These are phyloP conservation scores for Anoncus sp. DNA, from an alignment of 2,888 invertebrate genomes.

Conservation along the genomic window DNA sequence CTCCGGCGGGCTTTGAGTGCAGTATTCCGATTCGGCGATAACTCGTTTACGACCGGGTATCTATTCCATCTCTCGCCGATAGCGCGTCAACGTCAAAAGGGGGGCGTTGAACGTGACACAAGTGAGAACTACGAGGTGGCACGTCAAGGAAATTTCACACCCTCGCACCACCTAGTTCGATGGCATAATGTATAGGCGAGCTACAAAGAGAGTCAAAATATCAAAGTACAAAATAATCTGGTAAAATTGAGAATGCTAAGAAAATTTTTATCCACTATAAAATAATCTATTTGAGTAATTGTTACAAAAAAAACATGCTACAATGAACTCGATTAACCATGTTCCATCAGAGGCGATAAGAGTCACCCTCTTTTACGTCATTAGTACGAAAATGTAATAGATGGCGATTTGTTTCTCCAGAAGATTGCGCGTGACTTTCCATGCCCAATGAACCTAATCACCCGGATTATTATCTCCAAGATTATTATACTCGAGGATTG, in stretches of 20 bases:
- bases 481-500: background rate
- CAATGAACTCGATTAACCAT: too few species aligned
- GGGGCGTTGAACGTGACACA: slow-evolving; percentile 14
- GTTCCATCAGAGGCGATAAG: too few species aligned
- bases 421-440: background rate
- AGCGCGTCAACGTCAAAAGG: slow-evolving; percentile 55
- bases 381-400: too few species aligned
- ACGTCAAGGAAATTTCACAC: slow-evolving; percentile 8
- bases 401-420: too few species aligned
- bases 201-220: background rate
- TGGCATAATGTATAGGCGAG: background rate
- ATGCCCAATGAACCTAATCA: background rate
- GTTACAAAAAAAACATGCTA: too few species aligned
- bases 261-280: too few species aligned
- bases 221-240: background rate
- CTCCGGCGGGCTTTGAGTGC: slow-evolving; percentile 50
- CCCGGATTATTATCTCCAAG: background rate
- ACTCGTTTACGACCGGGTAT: slow-evolving; percentile 68
- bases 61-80: slow-evolving; percentile 44
- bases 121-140: slow-evolving; percentile 26
- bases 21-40: slow-evolving; percentile 63
- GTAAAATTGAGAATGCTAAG: background rate
- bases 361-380: too few species aligned
- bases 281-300: too few species aligned
- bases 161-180: background rate